A percentile compares a stretch with the other conserved stretches of the same genome.
phyloP scores from a whole-genome alignment of 2,888 invertebrate genomes.

The Platycheirus rosarum region DNA sequence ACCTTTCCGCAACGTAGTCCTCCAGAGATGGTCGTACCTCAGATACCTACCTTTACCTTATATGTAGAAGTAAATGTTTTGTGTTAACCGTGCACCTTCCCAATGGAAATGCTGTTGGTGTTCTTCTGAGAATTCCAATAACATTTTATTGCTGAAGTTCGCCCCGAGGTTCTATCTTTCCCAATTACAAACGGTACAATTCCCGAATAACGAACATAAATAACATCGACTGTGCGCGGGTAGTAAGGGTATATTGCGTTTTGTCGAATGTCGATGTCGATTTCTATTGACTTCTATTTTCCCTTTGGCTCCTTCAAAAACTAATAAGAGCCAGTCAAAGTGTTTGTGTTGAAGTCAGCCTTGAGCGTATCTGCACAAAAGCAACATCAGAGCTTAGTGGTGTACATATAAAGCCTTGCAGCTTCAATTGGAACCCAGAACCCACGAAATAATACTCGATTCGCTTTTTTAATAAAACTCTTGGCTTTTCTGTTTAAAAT shows the following conservation, averaged over 20 bases:
- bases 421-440: slow-evolving; percentile 1
- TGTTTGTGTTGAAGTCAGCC: slow-evolving; percentile 62
- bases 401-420: no score
- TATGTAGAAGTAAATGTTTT: slow-evolving; percentile 67
- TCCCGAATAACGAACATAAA: slow-evolving; percentile 72
- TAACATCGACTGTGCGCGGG: no score
- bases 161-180: slow-evolving; percentile 71
- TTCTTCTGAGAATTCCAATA: slow-evolving; percentile 67
- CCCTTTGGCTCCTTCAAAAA: slow-evolving; percentile 71
- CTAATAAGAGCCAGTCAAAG: slow-evolving; percentile 71
- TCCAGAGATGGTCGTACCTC: no score
- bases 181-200: slow-evolving; percentile 72
- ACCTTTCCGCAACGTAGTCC: no score
- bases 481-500: slow-evolving; percentile 32
- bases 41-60: slow-evolving; percentile 6
- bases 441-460: slow-evolving; percentile 50
- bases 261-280: slow-evolving; percentile 67
- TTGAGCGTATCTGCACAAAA: slow-evolving; percentile 42
- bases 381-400: no score
- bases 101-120: slow-evolving; percentile 45
- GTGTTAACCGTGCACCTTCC: slow-evolving; percentile 56
- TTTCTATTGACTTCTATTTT: slow-evolving; percentile 72
- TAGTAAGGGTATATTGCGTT: slow-evolving; percentile 9
- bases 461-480: slow-evolving; percentile 64
- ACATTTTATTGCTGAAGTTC: slow-evolving; percentile 71